These are phyloP conservation scores for Taurulus bubalis DNA, from an alignment of 2,113 vertebrate genomes.

Conservation along the genomic window DNA sequence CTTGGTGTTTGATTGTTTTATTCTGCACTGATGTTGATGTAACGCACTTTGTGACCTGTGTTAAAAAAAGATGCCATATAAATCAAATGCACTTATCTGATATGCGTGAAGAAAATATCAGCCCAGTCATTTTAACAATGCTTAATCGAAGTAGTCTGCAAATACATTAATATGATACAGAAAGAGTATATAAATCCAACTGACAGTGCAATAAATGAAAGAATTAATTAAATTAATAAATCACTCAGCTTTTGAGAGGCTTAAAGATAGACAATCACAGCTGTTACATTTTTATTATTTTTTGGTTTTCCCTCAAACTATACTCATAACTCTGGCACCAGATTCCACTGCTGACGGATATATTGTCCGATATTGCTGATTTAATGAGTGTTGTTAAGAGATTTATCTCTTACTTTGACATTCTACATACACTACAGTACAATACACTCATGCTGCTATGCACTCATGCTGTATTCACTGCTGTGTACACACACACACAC, in stretches of 20 bases:
- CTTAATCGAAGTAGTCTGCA: no score
- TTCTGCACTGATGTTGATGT: neutral
- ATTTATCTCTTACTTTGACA: slow-evolving; percentile 23
- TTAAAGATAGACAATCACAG: no score
- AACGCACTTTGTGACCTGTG: neutral
- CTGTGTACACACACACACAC: slow-evolving; percentile 45
- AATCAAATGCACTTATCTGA: neutral
- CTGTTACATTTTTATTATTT: no score
- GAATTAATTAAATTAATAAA: no score
- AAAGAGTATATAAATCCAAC: no score
- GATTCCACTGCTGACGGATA: neutral
- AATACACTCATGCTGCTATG: slow-evolving; percentile 38
- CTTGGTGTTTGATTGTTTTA: neutral
- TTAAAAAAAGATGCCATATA: neutral
- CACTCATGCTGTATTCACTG: slow-evolving; percentile 41
- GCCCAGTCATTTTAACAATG: no score
- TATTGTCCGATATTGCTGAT: neutral
- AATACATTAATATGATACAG: no score
- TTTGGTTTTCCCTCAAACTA: neutral
- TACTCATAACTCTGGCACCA: neutral
- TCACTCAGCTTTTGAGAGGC: no score
- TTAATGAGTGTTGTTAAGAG: neutral
- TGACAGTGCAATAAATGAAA: no score
- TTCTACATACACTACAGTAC: slow-evolving; percentile 18
- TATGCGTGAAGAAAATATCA: no score